Conservation (phyloP, 2,113 vertebrate genomes). For the Triplophysa tibetana region DNA sequence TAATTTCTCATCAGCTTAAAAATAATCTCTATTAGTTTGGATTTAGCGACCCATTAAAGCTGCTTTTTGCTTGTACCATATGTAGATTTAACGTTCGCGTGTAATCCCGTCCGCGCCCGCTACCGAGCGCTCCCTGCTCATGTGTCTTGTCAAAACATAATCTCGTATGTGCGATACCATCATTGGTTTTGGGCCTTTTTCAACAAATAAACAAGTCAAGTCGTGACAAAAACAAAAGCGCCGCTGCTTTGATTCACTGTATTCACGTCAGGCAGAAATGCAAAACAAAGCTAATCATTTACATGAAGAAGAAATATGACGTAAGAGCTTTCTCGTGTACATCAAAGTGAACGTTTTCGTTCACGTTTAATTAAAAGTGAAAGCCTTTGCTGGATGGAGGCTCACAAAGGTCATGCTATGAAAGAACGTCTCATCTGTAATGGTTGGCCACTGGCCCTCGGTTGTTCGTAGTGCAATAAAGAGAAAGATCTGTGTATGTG, state of each 20-base stretch:
- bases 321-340: constrained; percentile 38
- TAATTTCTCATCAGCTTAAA: constrained; percentile 74
- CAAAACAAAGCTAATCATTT: constrained; percentile 37
- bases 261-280: constrained; percentile 4
- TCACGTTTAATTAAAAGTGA: constrained; percentile 53
- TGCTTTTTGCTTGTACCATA: constrained; percentile 75
- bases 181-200: constrained; percentile 21
- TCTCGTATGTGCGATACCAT: constrained; percentile 16
- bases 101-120: constrained; percentile 64
- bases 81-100: constrained; percentile 76
- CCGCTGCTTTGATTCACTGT: background rate
- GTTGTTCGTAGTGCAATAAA: constrained; percentile 32
- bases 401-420: constrained; percentile 55
- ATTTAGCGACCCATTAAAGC: constrained; percentile 73
- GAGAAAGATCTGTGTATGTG: constrained; percentile 38
- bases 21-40: constrained; percentile 76
- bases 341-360: constrained; percentile 48
- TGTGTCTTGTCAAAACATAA: constrained; percentile 48
- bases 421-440: constrained; percentile 45
- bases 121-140: constrained; percentile 38
- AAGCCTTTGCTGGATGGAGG: constrained; percentile 41
- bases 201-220: constrained; percentile 44
- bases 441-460: constrained; percentile 40
- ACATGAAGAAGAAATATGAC: constrained; percentile 41
- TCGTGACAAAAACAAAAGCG: constrained; percentile 42